A percentile compares a stretch with the other conserved stretches of the same genome.
phyloP scores from a whole-genome alignment of 2,888 invertebrate genomes.

The Pseudococcus jackbeardsleyi region DNA sequence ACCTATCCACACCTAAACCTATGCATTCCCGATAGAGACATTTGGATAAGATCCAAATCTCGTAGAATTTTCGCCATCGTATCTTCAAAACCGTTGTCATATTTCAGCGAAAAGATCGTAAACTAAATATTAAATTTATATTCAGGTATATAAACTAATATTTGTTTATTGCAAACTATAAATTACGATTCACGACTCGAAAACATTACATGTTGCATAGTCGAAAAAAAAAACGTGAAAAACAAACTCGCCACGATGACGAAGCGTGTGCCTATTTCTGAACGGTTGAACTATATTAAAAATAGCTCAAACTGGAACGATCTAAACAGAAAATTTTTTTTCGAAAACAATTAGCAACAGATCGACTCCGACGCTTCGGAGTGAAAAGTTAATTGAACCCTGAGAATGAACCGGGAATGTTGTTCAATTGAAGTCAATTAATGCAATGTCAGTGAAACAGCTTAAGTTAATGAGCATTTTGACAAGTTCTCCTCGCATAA shows the following conservation, averaged over 20 bases:
- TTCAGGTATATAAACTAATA: background rate
- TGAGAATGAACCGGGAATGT: background rate
- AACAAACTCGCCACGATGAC: background rate
- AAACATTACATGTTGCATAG: background rate
- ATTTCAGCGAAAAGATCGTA: background rate
- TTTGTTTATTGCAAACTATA: background rate
- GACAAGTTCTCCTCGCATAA: constrained; percentile 21
- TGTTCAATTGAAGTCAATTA: constrained; percentile 19
- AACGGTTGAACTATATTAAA: background rate
- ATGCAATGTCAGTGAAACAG: constrained; percentile 8
- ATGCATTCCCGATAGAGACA: background rate
- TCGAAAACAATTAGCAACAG: no score
- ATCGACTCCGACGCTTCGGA: no score
- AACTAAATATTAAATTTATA: background rate
- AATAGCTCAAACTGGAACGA: background rate
- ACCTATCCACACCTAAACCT: background rate
- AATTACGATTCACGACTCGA: background rate
- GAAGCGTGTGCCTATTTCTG: background rate
- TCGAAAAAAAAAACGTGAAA: background rate
- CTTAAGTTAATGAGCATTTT: constrained; percentile 14
- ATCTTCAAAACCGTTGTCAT: background rate
- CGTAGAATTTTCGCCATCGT: background rate
- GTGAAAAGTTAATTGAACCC: background rate
- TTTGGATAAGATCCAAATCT: background rate
- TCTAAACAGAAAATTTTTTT: background rate